phyloP scores from a whole-genome alignment of 2,888 invertebrate species.

The Melieria omissa region DNA sequence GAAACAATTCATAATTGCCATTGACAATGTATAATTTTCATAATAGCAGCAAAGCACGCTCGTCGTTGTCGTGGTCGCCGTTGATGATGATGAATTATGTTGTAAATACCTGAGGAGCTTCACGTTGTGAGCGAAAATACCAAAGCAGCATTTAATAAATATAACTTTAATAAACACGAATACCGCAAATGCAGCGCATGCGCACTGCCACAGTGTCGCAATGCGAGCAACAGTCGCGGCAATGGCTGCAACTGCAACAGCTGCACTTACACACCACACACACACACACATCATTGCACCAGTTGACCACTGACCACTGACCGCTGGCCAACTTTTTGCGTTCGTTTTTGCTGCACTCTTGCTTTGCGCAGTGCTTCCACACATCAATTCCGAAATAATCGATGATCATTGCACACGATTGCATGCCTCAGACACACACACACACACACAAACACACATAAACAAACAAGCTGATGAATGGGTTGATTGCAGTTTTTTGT shows the following conservation, averaged over 20 bases:
- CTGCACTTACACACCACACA: neutral
- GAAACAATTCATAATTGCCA: slow-evolving; percentile 18
- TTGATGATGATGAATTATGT: slow-evolving; percentile 12
- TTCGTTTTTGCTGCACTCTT: slow-evolving; percentile 32
- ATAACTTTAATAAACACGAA: slow-evolving; percentile 45
- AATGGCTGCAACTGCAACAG: slow-evolving; percentile 41
- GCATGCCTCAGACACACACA: neutral
- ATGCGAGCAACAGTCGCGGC: slow-evolving; percentile 39
- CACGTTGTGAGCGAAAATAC: neutral
- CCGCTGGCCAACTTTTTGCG: slow-evolving; percentile 11
- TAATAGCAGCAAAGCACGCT: slow-evolving; percentile 11
- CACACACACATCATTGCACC: neutral
- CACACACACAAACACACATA: neutral
- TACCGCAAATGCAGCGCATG: slow-evolving; percentile 37
- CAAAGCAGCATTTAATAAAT: slow-evolving; percentile 40
- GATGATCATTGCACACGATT: slow-evolving; percentile 43
- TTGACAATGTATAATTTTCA: slow-evolving; percentile 30
- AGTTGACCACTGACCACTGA: slow-evolving; percentile 2
- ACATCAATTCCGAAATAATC: slow-evolving; percentile 56
- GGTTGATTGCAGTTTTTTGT: slow-evolving; percentile 7
- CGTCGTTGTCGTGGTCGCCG: neutral
- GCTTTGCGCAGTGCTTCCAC: slow-evolving; percentile 40
- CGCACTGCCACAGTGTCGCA: slow-evolving; percentile 18
- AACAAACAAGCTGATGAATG: neutral
- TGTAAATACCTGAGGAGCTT: slow-evolving; percentile 13